Conservation (phyloP, 2,797 vertebrate species). For the Ptychadena robeensis region DNA sequence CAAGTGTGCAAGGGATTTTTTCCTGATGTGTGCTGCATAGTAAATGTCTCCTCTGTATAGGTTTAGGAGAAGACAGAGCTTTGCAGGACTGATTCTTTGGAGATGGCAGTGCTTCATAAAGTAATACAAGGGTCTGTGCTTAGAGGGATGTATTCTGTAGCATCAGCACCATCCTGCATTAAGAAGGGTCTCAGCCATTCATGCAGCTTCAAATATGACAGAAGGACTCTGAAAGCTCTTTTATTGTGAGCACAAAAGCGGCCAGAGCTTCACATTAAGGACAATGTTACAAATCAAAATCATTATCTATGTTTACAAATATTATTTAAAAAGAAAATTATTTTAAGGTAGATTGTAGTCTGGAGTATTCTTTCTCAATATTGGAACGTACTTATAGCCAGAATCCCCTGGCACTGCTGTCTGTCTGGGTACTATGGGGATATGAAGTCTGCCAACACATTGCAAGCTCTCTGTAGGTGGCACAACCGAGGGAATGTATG, state of each 20-base stretch:
- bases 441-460: constrained; percentile 9
- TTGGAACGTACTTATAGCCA: constrained; percentile 9
- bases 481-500: constrained; percentile 67
- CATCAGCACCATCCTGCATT: neutral
- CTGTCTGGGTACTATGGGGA: neutral
- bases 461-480: constrained; percentile 58
- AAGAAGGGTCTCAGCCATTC: neutral
- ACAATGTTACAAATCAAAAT: constrained; percentile 15
- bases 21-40: neutral
- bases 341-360: constrained; percentile 17
- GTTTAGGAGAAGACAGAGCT: neutral
- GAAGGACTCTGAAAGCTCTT: neutral
- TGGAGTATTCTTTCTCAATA: constrained; percentile 25
- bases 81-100: neutral
- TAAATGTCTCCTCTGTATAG: neutral
- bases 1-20: neutral
- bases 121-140: neutral
- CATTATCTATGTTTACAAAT: constrained; percentile 30
- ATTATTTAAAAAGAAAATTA: constrained; percentile 7
- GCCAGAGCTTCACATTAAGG: neutral
- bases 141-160: neutral
- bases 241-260: neutral
- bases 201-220: constrained; percentile 14
- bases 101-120: constrained; percentile 4
- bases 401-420: neutral